Evolutionary conservation across 1,140 invertebrate species (phyloP), one percentile per base, ranked within the genome.

Genomic region (Leptinotarsa lineolata): DNA sequence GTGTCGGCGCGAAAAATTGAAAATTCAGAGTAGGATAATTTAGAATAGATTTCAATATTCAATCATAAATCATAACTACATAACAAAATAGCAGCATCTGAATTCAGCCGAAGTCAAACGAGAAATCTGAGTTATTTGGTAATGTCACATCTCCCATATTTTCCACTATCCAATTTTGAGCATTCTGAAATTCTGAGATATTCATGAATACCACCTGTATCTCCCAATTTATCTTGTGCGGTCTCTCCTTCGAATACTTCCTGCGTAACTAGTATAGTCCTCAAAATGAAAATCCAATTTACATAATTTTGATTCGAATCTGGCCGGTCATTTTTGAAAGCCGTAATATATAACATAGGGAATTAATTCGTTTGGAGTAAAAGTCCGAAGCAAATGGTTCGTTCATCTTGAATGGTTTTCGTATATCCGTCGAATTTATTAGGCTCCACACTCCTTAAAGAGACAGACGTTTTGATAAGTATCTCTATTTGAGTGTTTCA

Each of bases 181-280:
- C 30, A 39, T 39, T 39, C 30, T 39, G 30, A 39, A 39, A 39
- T 2, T 39, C 8, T 39, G 16, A 30, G 21, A 64, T 64, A 64
- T 64, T 64, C 21, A 64, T 64, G 21, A 18, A 64, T 64, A n/a
- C 61, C 61, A 64, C 61, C 61, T 64, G 61, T 64, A 64, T 64
- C 20, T 64, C 61, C 22, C 61, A 64, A 54, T 63, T 63, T 63
- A 63, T 63, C 61, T 24, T 63, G 61, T 63, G 61, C 61, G 61
- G 61, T 24, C 61, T 63, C 16, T 63, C 24, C 1, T 63, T 22
- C 61, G 15, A 22, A 63, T 22, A 63, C 21, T 22, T 22, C 20
- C 20, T 22, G 61, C 61, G 24, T 63, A 30, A 22, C 20, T 15
- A 63, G 61, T 63, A 63, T 30, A 30, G 61, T 63, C 21, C 20